Percentiles rank a stretch among this genome's conserved stretches.
Evolutionary conservation across 2,797 vertebrate species (phyloP).

Genomic region (Coregonus ussuriensis): DNA sequence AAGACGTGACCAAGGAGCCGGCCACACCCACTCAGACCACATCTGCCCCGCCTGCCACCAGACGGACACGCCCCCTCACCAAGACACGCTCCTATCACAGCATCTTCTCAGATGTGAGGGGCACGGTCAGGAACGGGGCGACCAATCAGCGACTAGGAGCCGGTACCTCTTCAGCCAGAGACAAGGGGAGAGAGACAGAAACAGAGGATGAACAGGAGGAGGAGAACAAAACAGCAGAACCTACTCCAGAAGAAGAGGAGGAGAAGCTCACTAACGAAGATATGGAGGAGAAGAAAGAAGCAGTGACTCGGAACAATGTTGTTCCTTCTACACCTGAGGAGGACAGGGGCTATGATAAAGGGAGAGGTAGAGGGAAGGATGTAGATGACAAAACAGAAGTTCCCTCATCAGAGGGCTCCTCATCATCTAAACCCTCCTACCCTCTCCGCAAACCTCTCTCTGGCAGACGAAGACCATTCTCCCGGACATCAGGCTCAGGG

Average conservation of each 20-base stretch:
- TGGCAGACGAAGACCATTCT: conserved; percentile 55
- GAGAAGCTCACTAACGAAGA: conserved; percentile 53
- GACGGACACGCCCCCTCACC: conserved; percentile 72
- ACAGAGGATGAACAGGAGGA: conserved; percentile 48
- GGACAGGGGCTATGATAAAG: conserved; percentile 36
- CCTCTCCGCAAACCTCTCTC: conserved; percentile 26
- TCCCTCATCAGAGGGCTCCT: conserved; percentile 56
- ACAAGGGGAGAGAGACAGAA: conserved; percentile 53
- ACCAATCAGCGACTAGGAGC: conserved; percentile 45
- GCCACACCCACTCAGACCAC: conserved; percentile 39
- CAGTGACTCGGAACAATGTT: conserved; percentile 60
- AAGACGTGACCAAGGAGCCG: conserved; percentile 63
- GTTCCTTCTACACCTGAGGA: conserved; percentile 58
- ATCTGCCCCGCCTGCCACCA: conserved; percentile 44
- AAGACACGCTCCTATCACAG: conserved; percentile 77
- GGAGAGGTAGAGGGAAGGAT: background rate
- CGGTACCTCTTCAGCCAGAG: conserved; percentile 50
- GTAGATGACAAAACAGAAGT: conserved; percentile 57
- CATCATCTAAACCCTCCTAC: conserved; percentile 41
- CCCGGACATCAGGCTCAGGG: conserved; percentile 33
- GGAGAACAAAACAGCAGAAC: conserved; percentile 38
- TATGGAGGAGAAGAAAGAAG: conserved; percentile 53
- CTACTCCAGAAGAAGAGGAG: conserved; percentile 58
- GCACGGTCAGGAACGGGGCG: conserved; percentile 59
- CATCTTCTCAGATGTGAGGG: conserved; percentile 76